Evolutionary conservation across 2,797 vertebrate species (phyloP).

Genomic region (Aldrovandia affinis): DNA sequence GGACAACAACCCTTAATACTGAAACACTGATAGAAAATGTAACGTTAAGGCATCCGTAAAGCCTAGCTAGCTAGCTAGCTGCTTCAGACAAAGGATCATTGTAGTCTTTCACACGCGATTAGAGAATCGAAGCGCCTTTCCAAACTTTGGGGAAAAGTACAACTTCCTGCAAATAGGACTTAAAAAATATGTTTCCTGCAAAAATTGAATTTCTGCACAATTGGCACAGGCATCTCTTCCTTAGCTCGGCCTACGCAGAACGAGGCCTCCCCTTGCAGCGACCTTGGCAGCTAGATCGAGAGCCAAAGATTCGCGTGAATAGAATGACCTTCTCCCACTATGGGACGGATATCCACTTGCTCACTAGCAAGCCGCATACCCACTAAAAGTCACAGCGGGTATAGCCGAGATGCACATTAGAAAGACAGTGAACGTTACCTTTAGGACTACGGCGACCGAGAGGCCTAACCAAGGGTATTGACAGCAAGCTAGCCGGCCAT

Average conservation of each 20-base stretch:
- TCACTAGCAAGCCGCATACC: not conserved
- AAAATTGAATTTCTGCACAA: too few relatives aligned
- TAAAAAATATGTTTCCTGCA: too few relatives aligned
- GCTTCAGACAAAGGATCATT: not conserved
- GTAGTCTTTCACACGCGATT: not conserved
- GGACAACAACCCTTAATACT: not conserved
- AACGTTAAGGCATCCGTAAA: not conserved
- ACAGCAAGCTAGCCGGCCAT: not conserved
- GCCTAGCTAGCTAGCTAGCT: not conserved
- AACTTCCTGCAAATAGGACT: not conserved
- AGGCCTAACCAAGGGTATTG: not conserved
- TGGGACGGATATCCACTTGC: not conserved
- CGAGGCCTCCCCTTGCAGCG: slow-evolving; percentile 42
- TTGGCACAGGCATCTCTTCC: not conserved
- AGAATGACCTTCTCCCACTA: not conserved
- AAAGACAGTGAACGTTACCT: too few relatives aligned
- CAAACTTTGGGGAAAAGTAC: not conserved
- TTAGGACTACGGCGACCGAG: not conserved
- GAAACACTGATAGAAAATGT: not conserved
- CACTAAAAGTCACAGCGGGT: not conserved
- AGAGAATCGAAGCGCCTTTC: not conserved
- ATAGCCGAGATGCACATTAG: not conserved
- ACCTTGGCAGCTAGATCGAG: slow-evolving; percentile 49
- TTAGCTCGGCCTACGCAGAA: not conserved
- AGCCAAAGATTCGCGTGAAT: not conserved